phyloP scores from a whole-genome alignment of 2,888 invertebrate species.

The Norana najaformis region DNA sequence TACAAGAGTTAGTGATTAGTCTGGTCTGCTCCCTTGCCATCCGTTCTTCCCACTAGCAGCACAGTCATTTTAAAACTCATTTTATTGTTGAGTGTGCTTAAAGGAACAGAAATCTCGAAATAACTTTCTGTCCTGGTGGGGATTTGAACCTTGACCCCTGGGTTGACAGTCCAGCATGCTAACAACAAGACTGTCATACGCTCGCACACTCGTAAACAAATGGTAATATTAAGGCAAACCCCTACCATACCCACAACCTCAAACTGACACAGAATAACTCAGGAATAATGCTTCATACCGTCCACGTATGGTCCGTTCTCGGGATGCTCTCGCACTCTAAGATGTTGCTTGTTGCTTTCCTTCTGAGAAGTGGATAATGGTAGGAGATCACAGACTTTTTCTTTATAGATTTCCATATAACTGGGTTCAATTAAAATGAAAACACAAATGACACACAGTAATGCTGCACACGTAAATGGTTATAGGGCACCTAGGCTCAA shows the following conservation, averaged over 20 bases:
- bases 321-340: conserved; percentile 80
- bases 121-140: too few species aligned
- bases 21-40: too few species aligned
- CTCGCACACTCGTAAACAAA: not conserved
- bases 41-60: too few species aligned
- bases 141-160: too few species aligned
- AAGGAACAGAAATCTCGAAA: too few species aligned
- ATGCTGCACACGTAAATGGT: not conserved
- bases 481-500: not conserved
- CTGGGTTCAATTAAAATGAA: conserved; percentile 63
- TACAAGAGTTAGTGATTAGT: too few species aligned
- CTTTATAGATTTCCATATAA: conserved; percentile 84
- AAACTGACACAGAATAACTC: not conserved
- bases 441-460: not conserved
- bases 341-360: conserved; percentile 60
- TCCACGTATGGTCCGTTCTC: conserved; percentile 80
- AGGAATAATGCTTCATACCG: conserved; percentile 65
- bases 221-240: not conserved
- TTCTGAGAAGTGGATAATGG: conserved; percentile 39
- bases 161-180: not conserved
- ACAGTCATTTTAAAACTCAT: too few species aligned
- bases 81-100: too few species aligned
- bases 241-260: not conserved
- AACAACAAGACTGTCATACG: not conserved
- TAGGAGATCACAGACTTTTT: conserved; percentile 77